phyloP scores from a whole-genome alignment of 2,797 vertebrate genomes.

The Helicolenus hilgendorfi region DNA sequence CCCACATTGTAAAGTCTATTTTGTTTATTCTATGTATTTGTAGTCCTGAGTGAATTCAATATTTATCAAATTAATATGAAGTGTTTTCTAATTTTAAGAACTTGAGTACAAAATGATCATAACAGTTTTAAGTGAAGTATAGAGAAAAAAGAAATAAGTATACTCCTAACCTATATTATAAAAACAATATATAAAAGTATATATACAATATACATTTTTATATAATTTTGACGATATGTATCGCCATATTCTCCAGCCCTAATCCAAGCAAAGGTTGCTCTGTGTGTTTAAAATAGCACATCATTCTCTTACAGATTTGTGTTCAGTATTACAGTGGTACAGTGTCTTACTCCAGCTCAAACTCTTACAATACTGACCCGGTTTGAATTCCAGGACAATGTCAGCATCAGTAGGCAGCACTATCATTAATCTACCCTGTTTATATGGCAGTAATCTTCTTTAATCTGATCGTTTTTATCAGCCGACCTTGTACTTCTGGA shows the following conservation, averaged over 20 bases:
- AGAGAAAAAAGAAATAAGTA: no score
- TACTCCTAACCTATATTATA: no score
- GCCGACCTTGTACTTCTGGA: not conserved
- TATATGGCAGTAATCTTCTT: conserved; percentile 13
- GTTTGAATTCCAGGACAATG: not conserved
- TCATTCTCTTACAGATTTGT: not conserved
- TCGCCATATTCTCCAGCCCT: no score
- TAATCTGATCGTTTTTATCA: conserved; percentile 25
- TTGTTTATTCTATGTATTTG: no score
- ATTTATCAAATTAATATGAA: accelerated
- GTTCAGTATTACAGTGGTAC: not conserved
- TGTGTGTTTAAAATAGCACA: not conserved
- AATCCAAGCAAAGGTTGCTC: no score
- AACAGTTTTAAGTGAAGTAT: no score
- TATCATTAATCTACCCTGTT: not conserved
- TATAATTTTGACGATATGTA: accelerated
- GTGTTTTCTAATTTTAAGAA: no score
- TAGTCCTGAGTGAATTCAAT: no score
- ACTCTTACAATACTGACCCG: not conserved
- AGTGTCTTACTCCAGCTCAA: not conserved
- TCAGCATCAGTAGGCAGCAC: not conserved
- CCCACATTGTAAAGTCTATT: no score
- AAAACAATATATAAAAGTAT: no score
- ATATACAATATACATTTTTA: no score
- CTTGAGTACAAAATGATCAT: no score